Base-by-base conservation (phyloP, 2,888 invertebrate genomes). In the Pollenia griseotomentosa region DNA sequence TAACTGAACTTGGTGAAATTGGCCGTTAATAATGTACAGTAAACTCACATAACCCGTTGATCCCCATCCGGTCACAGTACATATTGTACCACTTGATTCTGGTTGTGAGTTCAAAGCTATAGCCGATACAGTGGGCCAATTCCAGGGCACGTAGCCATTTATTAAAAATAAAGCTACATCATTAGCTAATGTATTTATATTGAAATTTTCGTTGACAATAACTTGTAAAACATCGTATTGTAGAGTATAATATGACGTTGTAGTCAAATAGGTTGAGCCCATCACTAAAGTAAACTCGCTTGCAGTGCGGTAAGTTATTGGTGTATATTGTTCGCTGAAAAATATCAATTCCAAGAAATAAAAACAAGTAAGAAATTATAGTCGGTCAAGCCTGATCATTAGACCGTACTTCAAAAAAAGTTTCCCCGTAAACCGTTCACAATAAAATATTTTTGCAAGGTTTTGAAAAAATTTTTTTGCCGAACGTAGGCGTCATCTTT, bases 91-190 rank as follows among this genome's bases (percentile, higher is more conserved):
- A 12, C 19, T 80, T 8, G 83, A 10, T 6, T 85, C 51, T 0
- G 81, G 10, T 19, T 16, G 23, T 10, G 59, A 51, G 73, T 89
- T 89, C 10, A 91, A 66, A 7, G 88, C n/a, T 78, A 91, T 90
- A 1, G 90, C 86, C 12, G 73, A 55, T 1, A 90, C 89, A 5
- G 88, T 86, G 0, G 89, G 85, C 79, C 83, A 81, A 33, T 82
- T 77, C 7, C 4, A 40, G 0, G 90, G 90, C 44, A 91, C 86
- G 19, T 79, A 66, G 16, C 90, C 90, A 59, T 89, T 87, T 23
- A 91, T 87, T 61, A 90, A 88, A 48, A 91, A 89, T 42, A 91
- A 46, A 0, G 91, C 88, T 6, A 91, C 63, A 85, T 92, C 91
- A 44, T 90, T 89, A 1, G 33, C 79, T 78, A 91, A 51, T 0